Conservation (phyloP, 2,888 invertebrate species). For the Ptilodon capucinus region DNA sequence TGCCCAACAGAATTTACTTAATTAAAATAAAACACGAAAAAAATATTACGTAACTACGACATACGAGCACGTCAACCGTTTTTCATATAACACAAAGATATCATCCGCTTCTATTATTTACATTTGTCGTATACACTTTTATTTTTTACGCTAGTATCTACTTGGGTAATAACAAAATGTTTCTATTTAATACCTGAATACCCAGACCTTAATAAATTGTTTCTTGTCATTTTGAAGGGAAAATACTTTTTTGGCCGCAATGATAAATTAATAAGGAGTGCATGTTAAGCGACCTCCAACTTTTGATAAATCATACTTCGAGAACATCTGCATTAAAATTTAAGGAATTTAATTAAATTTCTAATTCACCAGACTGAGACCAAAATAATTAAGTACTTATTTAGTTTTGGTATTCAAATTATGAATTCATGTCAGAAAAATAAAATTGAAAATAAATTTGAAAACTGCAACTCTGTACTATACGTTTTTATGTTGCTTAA, state of each 20-base stretch:
- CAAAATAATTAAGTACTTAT: neutral
- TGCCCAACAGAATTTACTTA: conserved; percentile 16
- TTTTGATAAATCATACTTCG: conserved; percentile 34
- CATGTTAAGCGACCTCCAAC: conserved; percentile 20
- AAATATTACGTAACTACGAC: conserved; percentile 1
- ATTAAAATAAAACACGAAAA: conserved; percentile 18
- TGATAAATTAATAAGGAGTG: neutral
- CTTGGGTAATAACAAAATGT: too few species aligned
- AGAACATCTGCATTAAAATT: conserved; percentile 23
- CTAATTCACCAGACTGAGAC: conserved; percentile 21
- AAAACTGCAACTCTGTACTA: too few species aligned
- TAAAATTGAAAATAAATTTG: too few species aligned
- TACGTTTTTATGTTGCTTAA: too few species aligned
- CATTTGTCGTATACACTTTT: too few species aligned
- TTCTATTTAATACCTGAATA: too few species aligned
- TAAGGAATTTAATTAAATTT: conserved; percentile 39
- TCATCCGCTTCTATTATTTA: too few species aligned
- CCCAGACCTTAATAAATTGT: too few species aligned
- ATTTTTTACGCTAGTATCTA: too few species aligned
- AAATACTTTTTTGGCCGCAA: too few species aligned
- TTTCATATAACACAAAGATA: neutral
- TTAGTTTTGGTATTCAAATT: conserved; percentile 13
- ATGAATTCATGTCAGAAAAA: conserved; percentile 6
- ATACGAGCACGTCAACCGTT: neutral
- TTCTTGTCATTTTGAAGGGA: too few species aligned